Evolutionary conservation across 2,113 vertebrate species (phyloP).

Genomic region (Pyxicephalus adspersus): DNA sequence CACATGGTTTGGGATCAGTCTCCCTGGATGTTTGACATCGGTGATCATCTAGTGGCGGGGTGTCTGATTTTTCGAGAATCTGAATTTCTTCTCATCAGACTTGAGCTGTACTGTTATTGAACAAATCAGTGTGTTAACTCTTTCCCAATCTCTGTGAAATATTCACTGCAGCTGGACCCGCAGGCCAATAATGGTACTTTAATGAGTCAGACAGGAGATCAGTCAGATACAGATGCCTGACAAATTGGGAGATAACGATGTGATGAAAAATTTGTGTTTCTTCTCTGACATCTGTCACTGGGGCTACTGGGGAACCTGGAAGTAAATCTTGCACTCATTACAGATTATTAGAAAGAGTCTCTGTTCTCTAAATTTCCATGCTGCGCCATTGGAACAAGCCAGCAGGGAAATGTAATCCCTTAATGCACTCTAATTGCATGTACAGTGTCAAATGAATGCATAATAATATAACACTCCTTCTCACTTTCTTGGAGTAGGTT

Average conservation of each 20-base stretch:
- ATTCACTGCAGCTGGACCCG: too few relatives aligned
- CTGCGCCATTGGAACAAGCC: slow-evolving; percentile 10
- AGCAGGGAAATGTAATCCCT: slow-evolving; percentile 7
- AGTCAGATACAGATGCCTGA: slow-evolving; percentile 8
- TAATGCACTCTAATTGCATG: slow-evolving; percentile 28
- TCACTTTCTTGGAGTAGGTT: slow-evolving; percentile 5
- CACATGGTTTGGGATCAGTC: too few relatives aligned
- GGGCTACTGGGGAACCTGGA: slow-evolving; percentile 11
- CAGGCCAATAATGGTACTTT: background rate
- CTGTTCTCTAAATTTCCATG: slow-evolving; percentile 14
- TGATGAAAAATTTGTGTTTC: slow-evolving; percentile 13
- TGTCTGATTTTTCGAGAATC: too few relatives aligned
- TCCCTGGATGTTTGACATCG: too few relatives aligned
- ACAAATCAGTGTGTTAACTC: background rate
- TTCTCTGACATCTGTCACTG: slow-evolving; percentile 15
- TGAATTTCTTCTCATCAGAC: too few relatives aligned
- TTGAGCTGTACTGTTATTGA: too few relatives aligned
- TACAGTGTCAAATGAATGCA: slow-evolving; percentile 11
- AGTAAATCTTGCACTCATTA: slow-evolving; percentile 31
- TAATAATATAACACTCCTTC: slow-evolving; percentile 26
- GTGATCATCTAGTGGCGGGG: too few relatives aligned
- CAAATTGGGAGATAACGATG: slow-evolving; percentile 31
- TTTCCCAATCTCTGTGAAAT: background rate
- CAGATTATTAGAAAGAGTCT: slow-evolving; percentile 39
- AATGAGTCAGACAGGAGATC: slow-evolving; percentile 18